A percentile compares a stretch with the other conserved stretches of the same genome.
Evolutionary conservation across 2,888 invertebrate genomes (phyloP).

Genomic region (Lasioglossum figueresi): DNA sequence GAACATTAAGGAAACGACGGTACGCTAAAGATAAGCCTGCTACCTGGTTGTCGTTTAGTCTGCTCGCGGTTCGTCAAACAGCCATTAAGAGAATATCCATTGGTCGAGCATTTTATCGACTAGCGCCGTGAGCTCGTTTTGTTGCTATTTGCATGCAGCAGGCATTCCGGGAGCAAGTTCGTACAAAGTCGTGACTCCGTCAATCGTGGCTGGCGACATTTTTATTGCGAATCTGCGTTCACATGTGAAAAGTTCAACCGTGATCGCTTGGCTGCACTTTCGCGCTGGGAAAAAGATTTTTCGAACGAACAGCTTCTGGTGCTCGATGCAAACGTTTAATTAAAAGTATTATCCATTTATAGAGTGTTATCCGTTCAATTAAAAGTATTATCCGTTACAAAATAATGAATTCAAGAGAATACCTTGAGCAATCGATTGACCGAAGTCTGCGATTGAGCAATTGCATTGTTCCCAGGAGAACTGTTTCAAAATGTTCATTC

Average conservation of each 20-base stretch:
- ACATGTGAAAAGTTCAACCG: slow-evolving; percentile 8
- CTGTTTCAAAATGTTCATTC: slow-evolving; percentile 31
- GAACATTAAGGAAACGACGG: background rate
- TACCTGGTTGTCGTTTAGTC: background rate
- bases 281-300: background rate
- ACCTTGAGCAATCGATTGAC: slow-evolving; percentile 35
- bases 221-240: slow-evolving; percentile 14
- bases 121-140: slow-evolving; percentile 12
- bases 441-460: slow-evolving; percentile 25
- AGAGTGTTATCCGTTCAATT: background rate
- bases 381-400: background rate
- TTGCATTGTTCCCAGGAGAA: slow-evolving; percentile 27
- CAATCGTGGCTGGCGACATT: slow-evolving; percentile 12
- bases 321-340: background rate
- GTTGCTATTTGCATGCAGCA: slow-evolving; percentile 26
- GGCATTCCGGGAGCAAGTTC: slow-evolving; percentile 27
- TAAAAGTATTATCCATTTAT: background rate
- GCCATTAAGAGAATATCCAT: slow-evolving; percentile 22
- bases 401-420: background rate
- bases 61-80: background rate
- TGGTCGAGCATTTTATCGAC: slow-evolving; percentile 30
- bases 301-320: background rate
- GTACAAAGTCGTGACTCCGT: slow-evolving; percentile 38
- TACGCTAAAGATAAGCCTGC: background rate
- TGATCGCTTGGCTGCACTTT: background rate